Base-by-base conservation (phyloP, 2,113 vertebrate genomes). In the Callaeas wilsoni region DNA sequence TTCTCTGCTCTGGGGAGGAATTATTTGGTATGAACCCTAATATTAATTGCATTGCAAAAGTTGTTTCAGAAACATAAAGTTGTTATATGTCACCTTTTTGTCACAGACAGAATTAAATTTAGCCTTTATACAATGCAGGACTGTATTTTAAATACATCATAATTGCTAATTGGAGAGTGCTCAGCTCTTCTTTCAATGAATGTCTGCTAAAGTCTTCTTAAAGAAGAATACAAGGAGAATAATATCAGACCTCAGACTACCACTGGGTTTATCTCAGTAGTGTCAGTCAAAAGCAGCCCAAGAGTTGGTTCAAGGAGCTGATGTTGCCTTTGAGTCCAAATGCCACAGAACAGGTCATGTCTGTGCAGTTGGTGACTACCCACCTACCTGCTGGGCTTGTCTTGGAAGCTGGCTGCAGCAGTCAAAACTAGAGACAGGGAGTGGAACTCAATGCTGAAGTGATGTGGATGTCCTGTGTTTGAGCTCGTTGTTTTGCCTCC, bases 1-100 rank as follows among this genome's bases (percentile, higher is more conserved):
- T 98, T 99, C 99, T 87, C 98, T 99, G 64, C 98, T 99, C 90
- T 99, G 99, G 99, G 99, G 99, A 89, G 99, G 99, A 86, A 98
- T 99, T 92, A 98, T 99, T 98, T 99, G 99, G 99, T 99, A 98
- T 44, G 98, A 84, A 65, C 33, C 30, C 13, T 53, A 44, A 32
- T 76, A 47, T 67, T 52, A 76, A 60, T 49, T 64, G 14, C 33
- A 67, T 84, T 47, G 10, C 33, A 77, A 57, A 82, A 84, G 53
- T 82, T 70, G 23, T 67, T 78, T 77, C 78, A 73, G 49, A 49
- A 88, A 56, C 41, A 16, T 15, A 9, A 44, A 65, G 32, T 73
- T 76, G 17, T 78, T 84, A 25, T 52, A 37, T 52, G 68, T 87
- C 18, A 42, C 8, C 8, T 77, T 75, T 78, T 69, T 87, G 5